Evolutionary conservation across 2,888 invertebrate genomes (phyloP), one percentile per base, ranked within the genome.

Genomic region (Salpingus planirostris): DNA sequence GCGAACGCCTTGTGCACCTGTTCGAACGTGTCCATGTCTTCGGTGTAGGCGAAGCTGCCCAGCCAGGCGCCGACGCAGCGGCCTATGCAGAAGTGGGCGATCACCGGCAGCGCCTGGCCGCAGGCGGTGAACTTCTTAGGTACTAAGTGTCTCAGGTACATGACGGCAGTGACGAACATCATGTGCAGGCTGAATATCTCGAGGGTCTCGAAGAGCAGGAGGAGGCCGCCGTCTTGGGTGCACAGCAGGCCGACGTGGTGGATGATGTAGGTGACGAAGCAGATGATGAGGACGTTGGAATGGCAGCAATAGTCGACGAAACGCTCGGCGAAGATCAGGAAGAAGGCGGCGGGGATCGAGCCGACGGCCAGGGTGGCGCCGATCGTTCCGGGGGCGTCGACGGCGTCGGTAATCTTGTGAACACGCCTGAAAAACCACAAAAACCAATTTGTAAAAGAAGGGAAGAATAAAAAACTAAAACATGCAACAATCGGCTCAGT

Each of bases 241-340:
- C 35, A 31, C 1, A 26, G 21, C 27, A 35, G 25, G 22, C 82
- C 79, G 47, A 77, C 75, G 52, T 80, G 83, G 29, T 84, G 73
- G 32, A 87, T 66, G 40, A 86, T 83, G 59, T 86, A 89, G 50
- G 84, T 73, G 5, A 81, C 78, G 57, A 89, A 83, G n/a, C 84
- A 83, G 38, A 78, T 73, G 49, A 88, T 87, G 50, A 89, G 75
- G 31, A 89, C 73, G 60, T 89, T 87, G 42, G 85, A 83, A 56
- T 83, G 80, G 7, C 83, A 83, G 43, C 88, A 79, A 59, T 81
- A 87, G 65, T 88, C 84, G 18, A 91, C 83, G 18, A 91, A 73
- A 44, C 76, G 76, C 50, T 90, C 89, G 2, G 88, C 84, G 65
- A 80, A 79, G 69, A 78, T 78, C 15, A 88, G 67, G 47, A 80